Evolutionary conservation across 2,797 vertebrate species (phyloP).

Genomic region (Adelosebastes latens): DNA sequence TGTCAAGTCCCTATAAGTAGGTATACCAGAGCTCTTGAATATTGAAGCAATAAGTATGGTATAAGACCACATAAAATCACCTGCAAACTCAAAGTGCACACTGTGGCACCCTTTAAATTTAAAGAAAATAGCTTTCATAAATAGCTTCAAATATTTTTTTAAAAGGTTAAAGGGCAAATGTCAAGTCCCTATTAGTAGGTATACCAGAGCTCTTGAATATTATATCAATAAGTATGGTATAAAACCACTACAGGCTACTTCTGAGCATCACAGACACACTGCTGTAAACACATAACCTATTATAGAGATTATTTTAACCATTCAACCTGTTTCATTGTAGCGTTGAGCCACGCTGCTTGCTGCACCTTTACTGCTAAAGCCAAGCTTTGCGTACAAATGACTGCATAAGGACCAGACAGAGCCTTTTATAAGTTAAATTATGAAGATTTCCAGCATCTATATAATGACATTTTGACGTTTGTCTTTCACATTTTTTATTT

Average conservation of each 20-base stretch:
- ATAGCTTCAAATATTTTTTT: neutral
- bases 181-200: neutral
- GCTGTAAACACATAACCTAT: constrained; percentile 16
- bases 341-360: constrained; percentile 53
- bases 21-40: neutral
- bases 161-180: neutral
- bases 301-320: constrained; percentile 31
- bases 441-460: neutral
- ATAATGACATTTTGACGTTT: neutral
- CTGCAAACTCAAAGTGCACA: no score
- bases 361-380: constrained; percentile 16
- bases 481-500: neutral
- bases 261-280: neutral
- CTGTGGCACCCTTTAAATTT: neutral
- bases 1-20: neutral
- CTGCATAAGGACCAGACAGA: neutral
- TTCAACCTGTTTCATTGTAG: constrained; percentile 76
- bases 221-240: neutral
- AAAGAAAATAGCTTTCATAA: neutral
- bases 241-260: neutral
- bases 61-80: neutral
- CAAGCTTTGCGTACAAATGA: constrained; percentile 11
- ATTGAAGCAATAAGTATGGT: neutral
- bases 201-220: neutral
- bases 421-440: neutral